These are phyloP conservation scores for Microchrysa polita DNA, from an alignment of 2,888 invertebrate genomes.

Conservation along the genomic window DNA sequence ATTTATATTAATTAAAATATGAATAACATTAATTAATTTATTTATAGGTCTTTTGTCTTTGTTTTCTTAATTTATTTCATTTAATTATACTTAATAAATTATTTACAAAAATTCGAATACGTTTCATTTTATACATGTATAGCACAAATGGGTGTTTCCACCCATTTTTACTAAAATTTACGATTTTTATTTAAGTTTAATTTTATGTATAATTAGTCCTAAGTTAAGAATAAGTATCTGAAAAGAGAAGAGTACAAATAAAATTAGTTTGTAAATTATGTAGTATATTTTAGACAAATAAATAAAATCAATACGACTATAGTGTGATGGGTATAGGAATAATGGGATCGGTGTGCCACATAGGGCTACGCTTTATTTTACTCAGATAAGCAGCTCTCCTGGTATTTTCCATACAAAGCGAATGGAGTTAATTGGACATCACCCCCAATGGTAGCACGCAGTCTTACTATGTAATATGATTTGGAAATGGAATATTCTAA, in stretches of 20 bases:
- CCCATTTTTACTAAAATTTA: constrained; percentile 14
- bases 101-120: constrained; percentile 44
- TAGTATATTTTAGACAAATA: too few species aligned
- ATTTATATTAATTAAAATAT: constrained; percentile 18
- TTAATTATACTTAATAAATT: constrained; percentile 28
- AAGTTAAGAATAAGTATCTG: constrained; percentile 40
- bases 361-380: too few species aligned
- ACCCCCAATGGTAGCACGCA: too few species aligned
- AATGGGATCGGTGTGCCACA: too few species aligned
- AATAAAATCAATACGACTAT: too few species aligned
- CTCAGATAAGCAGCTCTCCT: too few species aligned
- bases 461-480: too few species aligned
- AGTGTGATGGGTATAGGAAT: too few species aligned
- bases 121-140: constrained; percentile 25
- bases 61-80: neutral
- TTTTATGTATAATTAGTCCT: constrained; percentile 22
- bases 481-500: too few species aligned
- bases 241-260: constrained; percentile 21
- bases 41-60: constrained; percentile 10
- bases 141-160: constrained; percentile 12
- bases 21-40: constrained; percentile 36
- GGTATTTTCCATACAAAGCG: too few species aligned
- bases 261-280: too few species aligned
- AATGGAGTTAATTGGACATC: too few species aligned
- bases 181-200: constrained; percentile 19